phyloP scores from a whole-genome alignment of 2,888 invertebrate species.

The Ctenicera cuprea region DNA sequence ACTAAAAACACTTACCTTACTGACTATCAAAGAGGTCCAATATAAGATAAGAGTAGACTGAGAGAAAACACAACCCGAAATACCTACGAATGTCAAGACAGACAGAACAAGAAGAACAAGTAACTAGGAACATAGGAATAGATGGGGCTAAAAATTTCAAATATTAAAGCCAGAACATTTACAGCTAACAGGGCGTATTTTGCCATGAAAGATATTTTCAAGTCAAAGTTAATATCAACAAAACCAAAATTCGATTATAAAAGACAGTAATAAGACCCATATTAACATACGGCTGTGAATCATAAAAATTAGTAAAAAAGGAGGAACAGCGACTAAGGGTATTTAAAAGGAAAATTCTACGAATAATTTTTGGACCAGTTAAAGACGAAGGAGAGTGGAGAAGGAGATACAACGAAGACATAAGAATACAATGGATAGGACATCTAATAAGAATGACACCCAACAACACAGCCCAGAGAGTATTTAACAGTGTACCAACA shows the following conservation, averaged over 20 bases:
- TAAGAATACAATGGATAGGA: neutral
- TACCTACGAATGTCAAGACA: neutral
- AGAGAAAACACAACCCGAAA: slow-evolving; percentile 4
- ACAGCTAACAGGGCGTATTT: slow-evolving; percentile 7
- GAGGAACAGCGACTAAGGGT: neutral
- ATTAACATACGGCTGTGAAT: too few relatives aligned
- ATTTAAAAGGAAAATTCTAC: neutral
- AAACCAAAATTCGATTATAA: neutral
- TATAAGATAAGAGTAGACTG: slow-evolving; percentile 10
- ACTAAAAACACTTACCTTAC: too few relatives aligned
- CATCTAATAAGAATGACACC: too few relatives aligned
- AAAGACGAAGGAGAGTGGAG: neutral
- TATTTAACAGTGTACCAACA: too few relatives aligned
- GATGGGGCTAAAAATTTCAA: neutral
- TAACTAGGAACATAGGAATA: slow-evolving; percentile 11
- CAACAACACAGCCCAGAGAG: too few relatives aligned
- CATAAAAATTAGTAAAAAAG: neutral
- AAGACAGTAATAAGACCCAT: too few relatives aligned
- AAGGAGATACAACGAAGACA: neutral
- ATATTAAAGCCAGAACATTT: slow-evolving; percentile 11
- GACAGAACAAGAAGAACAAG: slow-evolving; percentile 11
- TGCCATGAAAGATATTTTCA: too few relatives aligned
- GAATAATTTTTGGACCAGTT: slow-evolving; percentile 1
- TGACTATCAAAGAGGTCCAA: too few relatives aligned
- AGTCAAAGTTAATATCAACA: too few relatives aligned